Conservation (phyloP, 2,797 vertebrate species). For the Morelia viridis region DNA sequence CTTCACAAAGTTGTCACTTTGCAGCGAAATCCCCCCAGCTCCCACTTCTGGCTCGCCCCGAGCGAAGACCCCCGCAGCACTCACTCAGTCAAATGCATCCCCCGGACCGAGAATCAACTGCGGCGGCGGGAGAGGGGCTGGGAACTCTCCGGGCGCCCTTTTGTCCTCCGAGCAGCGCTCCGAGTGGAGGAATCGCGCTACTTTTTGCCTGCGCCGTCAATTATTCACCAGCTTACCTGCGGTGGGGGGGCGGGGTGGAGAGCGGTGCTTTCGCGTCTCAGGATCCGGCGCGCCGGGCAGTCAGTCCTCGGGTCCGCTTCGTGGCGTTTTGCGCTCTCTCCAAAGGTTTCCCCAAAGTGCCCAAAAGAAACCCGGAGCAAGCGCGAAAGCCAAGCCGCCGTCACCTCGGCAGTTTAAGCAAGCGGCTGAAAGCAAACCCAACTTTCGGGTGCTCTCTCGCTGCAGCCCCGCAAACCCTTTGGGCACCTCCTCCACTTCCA, state of each 20-base stretch:
- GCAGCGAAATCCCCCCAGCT: background rate
- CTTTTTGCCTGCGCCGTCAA: background rate
- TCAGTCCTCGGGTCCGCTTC: background rate
- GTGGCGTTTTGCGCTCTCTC: background rate
- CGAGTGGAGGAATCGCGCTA: background rate
- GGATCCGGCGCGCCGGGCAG: background rate
- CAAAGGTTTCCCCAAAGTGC: background rate
- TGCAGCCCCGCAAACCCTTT: background rate
- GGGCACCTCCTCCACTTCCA: background rate
- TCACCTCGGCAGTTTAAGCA: background rate
- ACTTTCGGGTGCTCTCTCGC: background rate
- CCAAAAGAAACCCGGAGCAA: background rate
- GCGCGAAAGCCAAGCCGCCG: background rate
- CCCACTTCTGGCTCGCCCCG: background rate
- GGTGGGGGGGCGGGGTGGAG: background rate
- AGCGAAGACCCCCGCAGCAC: background rate
- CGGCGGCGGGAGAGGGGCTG: background rate
- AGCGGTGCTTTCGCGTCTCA: background rate
- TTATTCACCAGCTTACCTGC: constrained; percentile 34
- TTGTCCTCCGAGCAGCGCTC: background rate
- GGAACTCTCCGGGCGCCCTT: background rate
- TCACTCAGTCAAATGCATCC: background rate
- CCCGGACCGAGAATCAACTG: too few relatives aligned
- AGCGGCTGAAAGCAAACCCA: background rate
- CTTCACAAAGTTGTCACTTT: background rate